phyloP scores from a whole-genome alignment of 2,888 invertebrate genomes.

The Callyntrura guangdongensis region DNA sequence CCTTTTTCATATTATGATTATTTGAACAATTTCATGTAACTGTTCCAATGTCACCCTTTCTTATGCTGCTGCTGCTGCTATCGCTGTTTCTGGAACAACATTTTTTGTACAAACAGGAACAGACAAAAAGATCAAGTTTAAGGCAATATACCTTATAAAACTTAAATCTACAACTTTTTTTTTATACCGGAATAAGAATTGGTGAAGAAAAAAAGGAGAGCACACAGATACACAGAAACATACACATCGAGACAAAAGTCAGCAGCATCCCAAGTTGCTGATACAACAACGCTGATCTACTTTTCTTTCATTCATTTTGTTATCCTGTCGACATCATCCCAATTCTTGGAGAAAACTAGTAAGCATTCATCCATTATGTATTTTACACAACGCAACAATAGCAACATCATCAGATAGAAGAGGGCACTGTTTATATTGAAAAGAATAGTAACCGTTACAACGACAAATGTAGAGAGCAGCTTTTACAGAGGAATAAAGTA shows the following conservation, averaged over 20 bases:
- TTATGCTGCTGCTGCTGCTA: too few species aligned
- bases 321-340: constrained; percentile 25
- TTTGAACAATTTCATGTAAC: constrained; percentile 14
- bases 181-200: too few species aligned
- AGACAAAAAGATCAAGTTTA: neutral
- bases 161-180: constrained; percentile 5
- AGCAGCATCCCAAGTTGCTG: neutral
- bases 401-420: neutral
- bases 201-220: neutral
- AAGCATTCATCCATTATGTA: constrained; percentile 48
- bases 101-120: constrained; percentile 16
- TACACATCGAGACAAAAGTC: neutral
- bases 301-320: constrained; percentile 43
- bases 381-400: constrained; percentile 22
- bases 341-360: neutral
- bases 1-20: constrained; percentile 7
- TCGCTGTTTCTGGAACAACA: constrained; percentile 18
- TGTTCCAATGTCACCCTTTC: neutral
- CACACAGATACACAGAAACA: neutral
- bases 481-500: neutral
- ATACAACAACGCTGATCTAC: constrained; percentile 44
- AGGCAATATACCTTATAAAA: constrained; percentile 3
- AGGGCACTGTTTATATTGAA: neutral
- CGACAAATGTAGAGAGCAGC: constrained; percentile 11
- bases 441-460: neutral